phyloP scores from a whole-genome alignment of 2,113 vertebrate species.

The Tauraco erythrolophus region DNA sequence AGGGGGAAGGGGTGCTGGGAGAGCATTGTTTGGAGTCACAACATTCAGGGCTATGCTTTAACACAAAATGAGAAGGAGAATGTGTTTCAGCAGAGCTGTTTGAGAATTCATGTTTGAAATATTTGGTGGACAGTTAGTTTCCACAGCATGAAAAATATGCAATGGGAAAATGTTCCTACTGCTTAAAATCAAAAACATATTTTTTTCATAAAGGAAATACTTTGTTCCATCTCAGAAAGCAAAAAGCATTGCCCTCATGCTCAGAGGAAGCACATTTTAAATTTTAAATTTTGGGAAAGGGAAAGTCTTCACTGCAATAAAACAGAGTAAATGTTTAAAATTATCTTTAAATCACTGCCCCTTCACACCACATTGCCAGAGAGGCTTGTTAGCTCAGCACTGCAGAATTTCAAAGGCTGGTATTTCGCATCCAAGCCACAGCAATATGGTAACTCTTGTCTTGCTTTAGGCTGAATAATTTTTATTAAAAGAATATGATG shows the following conservation, averaged over 20 bases:
- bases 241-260: conserved; percentile 33
- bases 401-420: not conserved
- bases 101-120: conserved; percentile 33
- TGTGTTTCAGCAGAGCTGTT: not conserved
- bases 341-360: conserved; percentile 39
- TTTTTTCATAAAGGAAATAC: conserved; percentile 50
- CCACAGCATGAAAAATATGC: conserved; percentile 25
- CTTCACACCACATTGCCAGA: not conserved
- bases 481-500: not conserved
- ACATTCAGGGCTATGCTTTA: not conserved
- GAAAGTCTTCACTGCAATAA: conserved; percentile 16
- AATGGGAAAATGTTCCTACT: conserved; percentile 38
- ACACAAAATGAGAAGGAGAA: conserved; percentile 19
- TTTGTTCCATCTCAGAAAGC: conserved; percentile 43
- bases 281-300: conserved; percentile 43
- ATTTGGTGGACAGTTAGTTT: conserved; percentile 33
- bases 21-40: not conserved
- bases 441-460: not conserved
- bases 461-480: not conserved
- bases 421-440: not conserved
- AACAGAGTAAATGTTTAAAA: conserved; percentile 50
- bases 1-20: not conserved
- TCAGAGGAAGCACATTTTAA: conserved; percentile 19
- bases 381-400: not conserved
- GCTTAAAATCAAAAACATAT: conserved; percentile 57